Conservation (phyloP, 2,113 vertebrate genomes). For the Propithecus coquereli region DNA sequence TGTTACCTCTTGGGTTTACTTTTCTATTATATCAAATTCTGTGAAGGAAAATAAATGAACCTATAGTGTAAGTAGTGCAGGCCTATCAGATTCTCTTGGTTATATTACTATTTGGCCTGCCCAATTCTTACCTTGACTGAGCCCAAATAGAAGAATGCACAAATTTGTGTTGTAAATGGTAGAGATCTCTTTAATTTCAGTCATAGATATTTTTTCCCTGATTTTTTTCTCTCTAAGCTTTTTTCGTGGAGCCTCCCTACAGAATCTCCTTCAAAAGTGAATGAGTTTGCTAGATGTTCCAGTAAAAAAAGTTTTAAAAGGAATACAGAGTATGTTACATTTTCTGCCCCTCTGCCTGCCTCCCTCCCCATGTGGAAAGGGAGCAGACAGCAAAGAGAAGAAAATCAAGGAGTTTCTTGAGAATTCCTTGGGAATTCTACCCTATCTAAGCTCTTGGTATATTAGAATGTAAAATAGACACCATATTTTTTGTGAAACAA, state of each 20-base stretch:
- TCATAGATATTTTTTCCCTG: neutral
- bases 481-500: neutral
- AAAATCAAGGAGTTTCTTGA: neutral
- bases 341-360: fast-evolving
- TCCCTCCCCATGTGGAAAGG: neutral
- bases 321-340: neutral
- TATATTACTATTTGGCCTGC: neutral
- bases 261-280: neutral
- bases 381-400: neutral
- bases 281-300: neutral
- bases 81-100: neutral
- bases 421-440: neutral
- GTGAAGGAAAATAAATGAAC: neutral
- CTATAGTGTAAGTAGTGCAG: neutral
- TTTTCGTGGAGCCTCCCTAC: neutral
- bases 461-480: neutral
- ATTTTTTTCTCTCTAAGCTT: neutral
- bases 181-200: neutral
- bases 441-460: neutral
- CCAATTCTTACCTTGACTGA: neutral
- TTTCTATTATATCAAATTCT: neutral
- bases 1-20: neutral
- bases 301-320: neutral
- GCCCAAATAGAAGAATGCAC: neutral
- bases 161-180: neutral